Conservation (phyloP, 2,888 invertebrate genomes). For the Norana najaformis region DNA sequence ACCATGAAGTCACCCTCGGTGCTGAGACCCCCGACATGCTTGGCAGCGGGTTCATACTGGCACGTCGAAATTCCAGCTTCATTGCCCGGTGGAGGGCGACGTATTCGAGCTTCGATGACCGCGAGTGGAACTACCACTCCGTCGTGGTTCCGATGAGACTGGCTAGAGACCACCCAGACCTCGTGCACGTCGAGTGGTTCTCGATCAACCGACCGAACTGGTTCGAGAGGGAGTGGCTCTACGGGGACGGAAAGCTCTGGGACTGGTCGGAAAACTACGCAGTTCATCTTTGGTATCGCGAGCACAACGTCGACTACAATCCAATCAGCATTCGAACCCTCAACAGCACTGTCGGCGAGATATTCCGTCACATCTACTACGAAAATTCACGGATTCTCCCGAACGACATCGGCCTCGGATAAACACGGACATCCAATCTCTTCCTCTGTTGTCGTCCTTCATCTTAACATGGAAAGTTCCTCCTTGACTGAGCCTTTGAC, state of each 20-base stretch:
- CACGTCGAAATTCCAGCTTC: slow-evolving; percentile 48
- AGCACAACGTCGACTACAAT: slow-evolving; percentile 39
- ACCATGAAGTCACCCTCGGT: slow-evolving; percentile 50
- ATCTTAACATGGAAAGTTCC: too few species aligned
- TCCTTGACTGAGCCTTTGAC: too few species aligned
- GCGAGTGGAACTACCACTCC: slow-evolving; percentile 42
- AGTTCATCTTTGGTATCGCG: slow-evolving; percentile 44
- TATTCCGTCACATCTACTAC: slow-evolving; percentile 44
- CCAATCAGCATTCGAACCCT: slow-evolving; percentile 38
- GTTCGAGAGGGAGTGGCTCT: slow-evolving; percentile 42
- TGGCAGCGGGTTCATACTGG: slow-evolving; percentile 52
- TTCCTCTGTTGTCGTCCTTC: neutral
- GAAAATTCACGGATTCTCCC: slow-evolving; percentile 26
- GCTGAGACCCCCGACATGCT: slow-evolving; percentile 48
- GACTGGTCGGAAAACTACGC: slow-evolving; percentile 44
- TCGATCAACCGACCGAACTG: slow-evolving; percentile 43
- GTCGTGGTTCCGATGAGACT: slow-evolving; percentile 41
- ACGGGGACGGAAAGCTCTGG: slow-evolving; percentile 41
- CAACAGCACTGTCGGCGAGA: slow-evolving; percentile 45
- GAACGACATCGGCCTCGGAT: slow-evolving; percentile 17
- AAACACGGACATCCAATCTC: too few species aligned
- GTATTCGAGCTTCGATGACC: slow-evolving; percentile 44
- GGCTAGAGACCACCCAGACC: slow-evolving; percentile 37
- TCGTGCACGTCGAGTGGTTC: slow-evolving; percentile 44
- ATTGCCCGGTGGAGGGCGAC: slow-evolving; percentile 50